Conservation (phyloP, 2,797 vertebrate genomes). For the Propithecus perrieri region DNA sequence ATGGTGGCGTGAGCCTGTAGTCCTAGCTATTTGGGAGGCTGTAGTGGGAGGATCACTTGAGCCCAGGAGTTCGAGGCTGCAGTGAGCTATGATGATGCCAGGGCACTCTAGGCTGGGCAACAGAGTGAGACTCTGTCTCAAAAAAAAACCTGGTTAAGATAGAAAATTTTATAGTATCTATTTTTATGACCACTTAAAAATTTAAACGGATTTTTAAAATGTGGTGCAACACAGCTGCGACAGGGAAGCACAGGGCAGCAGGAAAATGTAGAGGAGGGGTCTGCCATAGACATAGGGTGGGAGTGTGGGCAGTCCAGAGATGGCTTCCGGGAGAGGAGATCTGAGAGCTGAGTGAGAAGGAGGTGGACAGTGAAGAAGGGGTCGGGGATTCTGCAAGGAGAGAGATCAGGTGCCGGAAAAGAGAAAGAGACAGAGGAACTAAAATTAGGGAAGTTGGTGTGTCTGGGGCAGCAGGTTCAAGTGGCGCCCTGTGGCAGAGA, state of each 20-base stretch:
- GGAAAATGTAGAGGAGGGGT: not conserved
- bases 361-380: not conserved
- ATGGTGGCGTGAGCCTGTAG: not conserved
- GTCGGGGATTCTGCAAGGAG: not conserved
- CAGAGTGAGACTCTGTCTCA: not conserved
- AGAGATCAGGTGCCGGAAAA: not conserved
- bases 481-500: not conserved
- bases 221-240: not conserved
- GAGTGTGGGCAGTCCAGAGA: not conserved
- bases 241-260: too few relatives aligned
- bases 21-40: not conserved
- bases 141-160: not conserved
- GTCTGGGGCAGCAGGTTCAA: not conserved
- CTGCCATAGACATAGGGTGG: not conserved
- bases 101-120: not conserved
- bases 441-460: not conserved
- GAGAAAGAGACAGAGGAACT: not conserved
- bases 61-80: not conserved
- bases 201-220: not conserved
- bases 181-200: not conserved
- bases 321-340: not conserved
- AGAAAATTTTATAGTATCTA: not conserved
- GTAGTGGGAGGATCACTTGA: not conserved
- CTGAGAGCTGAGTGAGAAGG: not conserved
- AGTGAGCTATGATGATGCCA: rapidly evolving